Evolutionary conservation across 2,113 vertebrate species (phyloP).

Genomic region (Amazona vittata): DNA sequence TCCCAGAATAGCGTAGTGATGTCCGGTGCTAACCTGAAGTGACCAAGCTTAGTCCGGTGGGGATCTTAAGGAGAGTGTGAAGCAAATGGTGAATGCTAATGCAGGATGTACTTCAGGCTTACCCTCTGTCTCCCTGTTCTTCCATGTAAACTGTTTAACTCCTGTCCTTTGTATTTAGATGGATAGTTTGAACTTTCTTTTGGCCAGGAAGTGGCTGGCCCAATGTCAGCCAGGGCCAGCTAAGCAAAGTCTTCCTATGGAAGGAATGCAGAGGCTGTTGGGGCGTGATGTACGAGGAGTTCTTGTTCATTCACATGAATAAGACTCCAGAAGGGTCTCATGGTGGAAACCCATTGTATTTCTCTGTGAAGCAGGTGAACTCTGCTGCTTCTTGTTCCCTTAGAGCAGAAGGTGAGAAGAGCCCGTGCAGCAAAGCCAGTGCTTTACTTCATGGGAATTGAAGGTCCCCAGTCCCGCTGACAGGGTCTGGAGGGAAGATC

Average conservation of each 20-base stretch:
- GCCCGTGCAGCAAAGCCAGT: not conserved
- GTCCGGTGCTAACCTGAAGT: not conserved
- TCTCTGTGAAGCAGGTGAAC: not conserved
- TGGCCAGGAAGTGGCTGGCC: not conserved
- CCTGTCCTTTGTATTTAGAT: not conserved
- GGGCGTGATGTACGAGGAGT: fast-evolving
- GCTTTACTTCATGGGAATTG: not conserved
- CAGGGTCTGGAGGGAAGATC: not conserved
- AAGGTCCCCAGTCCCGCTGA: not conserved
- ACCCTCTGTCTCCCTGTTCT: not conserved
- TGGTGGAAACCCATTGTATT: not conserved
- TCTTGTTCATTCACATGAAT: fast-evolving
- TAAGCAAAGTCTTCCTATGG: not conserved
- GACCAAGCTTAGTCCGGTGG: not conserved
- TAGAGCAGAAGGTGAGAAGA: not conserved
- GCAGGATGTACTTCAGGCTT: not conserved
- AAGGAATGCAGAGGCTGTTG: not conserved
- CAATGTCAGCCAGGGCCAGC: not conserved
- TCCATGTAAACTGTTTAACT: not conserved
- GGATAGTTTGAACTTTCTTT: not conserved
- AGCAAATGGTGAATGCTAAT: not conserved
- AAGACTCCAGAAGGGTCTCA: not conserved
- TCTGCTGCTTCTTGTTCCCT: not conserved
- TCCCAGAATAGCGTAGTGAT: not conserved
- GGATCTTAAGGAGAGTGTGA: not conserved